Base-by-base conservation (phyloP, 2,113 vertebrate genomes). In the Cyphomyrus plagiostoma region DNA sequence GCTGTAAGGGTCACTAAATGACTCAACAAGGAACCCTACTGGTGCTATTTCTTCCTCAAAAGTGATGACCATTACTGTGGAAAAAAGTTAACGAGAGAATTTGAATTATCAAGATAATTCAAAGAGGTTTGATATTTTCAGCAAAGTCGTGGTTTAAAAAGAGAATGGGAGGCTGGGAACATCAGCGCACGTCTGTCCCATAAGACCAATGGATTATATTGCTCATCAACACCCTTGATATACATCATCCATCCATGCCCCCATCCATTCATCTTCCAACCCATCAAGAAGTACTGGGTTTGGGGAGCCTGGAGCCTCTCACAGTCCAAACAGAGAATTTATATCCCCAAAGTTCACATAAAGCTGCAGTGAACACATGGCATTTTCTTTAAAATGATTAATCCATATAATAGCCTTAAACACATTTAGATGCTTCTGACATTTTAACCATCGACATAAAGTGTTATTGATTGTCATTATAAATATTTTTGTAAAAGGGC, bases 351-450 rank as follows among this genome's bases (percentile, higher is more conserved):
- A 80, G 30, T 42, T 80, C 74, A 80, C 35, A 42, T 80, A 19
- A 42, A 80, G 74, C 35, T 7, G 35, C 35, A 17, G 35, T 80
- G 74, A 80, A 35, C 35, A 42, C 35, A 15, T 80, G 74, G 35
- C 35, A 80, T 80, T 80, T 80, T 80, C 15, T 80, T 80, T 42
- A 39, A 39, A 39, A 80, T 42, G 74, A 17, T 80, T 80, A 80
- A 80, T 80, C 74, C 17, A 80, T 80, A 80, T 80, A 80, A 80
- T 19, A 80, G 74, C 35, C 35, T 80, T 80, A 80, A 80, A 80
- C 74, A 80, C 74, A 80, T 80, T 80, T 80, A 39, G 35, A 80
- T 42, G 74, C 13, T 80, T 42, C 15, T 80, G 30, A 80, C 74
- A 80, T 80, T 80, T 80, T 80, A 39, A 80, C 35, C 35, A 80